phyloP scores from a whole-genome alignment of 2,888 invertebrate genomes.

The Napeogenes sylphis region DNA sequence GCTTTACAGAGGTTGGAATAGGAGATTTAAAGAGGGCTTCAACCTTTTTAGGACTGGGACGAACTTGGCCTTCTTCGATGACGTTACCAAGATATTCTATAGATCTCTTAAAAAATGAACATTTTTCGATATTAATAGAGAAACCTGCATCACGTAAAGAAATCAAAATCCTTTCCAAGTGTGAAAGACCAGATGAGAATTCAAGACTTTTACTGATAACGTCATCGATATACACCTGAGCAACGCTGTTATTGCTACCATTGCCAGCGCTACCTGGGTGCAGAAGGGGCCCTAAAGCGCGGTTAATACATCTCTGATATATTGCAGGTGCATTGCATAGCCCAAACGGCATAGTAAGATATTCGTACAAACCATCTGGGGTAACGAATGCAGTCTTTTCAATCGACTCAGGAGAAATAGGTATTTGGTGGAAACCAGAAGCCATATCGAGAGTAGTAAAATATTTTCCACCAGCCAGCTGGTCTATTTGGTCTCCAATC shows the following conservation, averaged over 20 bases:
- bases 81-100: conserved; percentile 39
- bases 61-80: conserved; percentile 33
- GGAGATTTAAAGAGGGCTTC: conserved; percentile 37
- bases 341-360: too few relatives aligned
- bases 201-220: conserved; percentile 31
- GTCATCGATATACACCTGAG: conserved; percentile 40
- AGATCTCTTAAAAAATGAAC: conserved; percentile 31
- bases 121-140: conserved; percentile 36
- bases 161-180: conserved; percentile 31
- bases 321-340: too few relatives aligned
- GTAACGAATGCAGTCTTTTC: too few relatives aligned
- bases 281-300: background rate
- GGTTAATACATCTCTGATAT: too few relatives aligned
- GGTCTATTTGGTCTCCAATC: too few relatives aligned
- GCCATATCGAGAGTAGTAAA: too few relatives aligned
- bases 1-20: conserved; percentile 31
- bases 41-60: conserved; percentile 36
- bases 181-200: conserved; percentile 26
- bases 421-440: too few relatives aligned
- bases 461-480: too few relatives aligned
- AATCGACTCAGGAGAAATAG: too few relatives aligned
- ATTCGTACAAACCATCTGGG: too few relatives aligned
- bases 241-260: conserved; percentile 1
- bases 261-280: conserved; percentile 1
- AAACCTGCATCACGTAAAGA: conserved; percentile 36